Base-by-base conservation (phyloP, 1,140 invertebrate species). In the Frieseomelitta varia region DNA sequence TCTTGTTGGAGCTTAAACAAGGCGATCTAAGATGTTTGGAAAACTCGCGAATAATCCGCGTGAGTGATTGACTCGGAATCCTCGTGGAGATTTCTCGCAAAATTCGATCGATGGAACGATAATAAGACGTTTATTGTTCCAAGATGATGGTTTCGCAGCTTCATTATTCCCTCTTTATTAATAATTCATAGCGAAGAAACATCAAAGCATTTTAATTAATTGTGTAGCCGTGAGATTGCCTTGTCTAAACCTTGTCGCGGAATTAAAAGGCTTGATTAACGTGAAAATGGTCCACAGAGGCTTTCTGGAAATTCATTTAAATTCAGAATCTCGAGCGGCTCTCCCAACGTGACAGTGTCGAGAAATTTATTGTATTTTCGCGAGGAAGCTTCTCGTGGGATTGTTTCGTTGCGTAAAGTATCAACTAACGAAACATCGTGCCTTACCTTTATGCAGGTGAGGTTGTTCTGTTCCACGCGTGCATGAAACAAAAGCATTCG, bases 361-460 rank as follows among this genome's bases (percentile, higher is more conserved):
- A 34, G 30, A 67, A n/a, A 67, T 67, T 67, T 34, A 67, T 12
- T 39, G 19, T 68, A 19, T 21, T 21, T 68, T 68, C 3, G 0
- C 19, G 19, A 0, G 15, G 17, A 19, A 30, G 19, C 10, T 24
- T 53, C 30, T 68, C 19, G 0, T 17, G 10, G 19, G 1, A 24
- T 4, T n/a, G 12, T 71, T 0, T 6, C 24, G 19, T 51, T 21
- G 12, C 27, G 15, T 72, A 21, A 51, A 68, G 39, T 19, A 24
- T 65, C 39, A 8, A 79, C 53, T 17, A 53, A 12, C 19, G 58
- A 39, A 72, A n/a, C 11, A 1, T 17, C 1, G 53, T 19, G 34
- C n/a, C 95, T 95, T 93, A 97, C 96, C 96, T 97, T 97, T 90
- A 97, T 96, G 89, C 96, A 96, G 47, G 96, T 97, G 92, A 96